Base-by-base conservation (phyloP, 2,888 invertebrate genomes). In the Neoitamus cyanurus region DNA sequence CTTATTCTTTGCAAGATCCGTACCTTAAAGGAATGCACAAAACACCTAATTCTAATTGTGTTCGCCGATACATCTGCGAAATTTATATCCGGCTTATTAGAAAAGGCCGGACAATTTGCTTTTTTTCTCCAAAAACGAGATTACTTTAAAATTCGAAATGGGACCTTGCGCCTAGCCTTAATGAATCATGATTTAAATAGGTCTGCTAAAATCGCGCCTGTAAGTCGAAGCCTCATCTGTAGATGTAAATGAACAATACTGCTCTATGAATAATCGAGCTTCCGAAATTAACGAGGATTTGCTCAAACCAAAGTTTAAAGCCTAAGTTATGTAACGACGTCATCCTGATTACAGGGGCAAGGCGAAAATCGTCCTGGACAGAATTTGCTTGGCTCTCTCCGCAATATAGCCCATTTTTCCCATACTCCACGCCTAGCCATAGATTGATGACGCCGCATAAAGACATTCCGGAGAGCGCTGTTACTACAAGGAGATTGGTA, bases 401-500 rank as follows among this genome's bases (percentile, higher is more conserved):
- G 58, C 20, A 20, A 30, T 70, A 69, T 25, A 30, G 30, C 31
- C 20, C 31, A 73, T 73, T 36, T 73, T 73, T 36, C 73, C 25
- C 36, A 31, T 20, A 20, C 36, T n/a, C 3, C 9, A 6, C 4
- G n/a, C 31, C 73, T 73, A 31, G 73, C 20, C 36, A 36, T 73
- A 15, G 73, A 73, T 73, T 73, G 73, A 73, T 73, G 73, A 36
- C 31, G 36, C 36, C 73, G 73, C 34, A 73, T 73, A 73, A 34
- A 73, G 36, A 73, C 31, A 73, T 73, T 34, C 73, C 36, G 36
- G 36, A 13, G 6, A 30, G 73, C 4, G 36, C 73, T 73, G 36
- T 73, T 73, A 73, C 11, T 73, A 34, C 73, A 34, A 73, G 73
- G n/a, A 73, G 34, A 73, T 73, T 73, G 73, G 36, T 36, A 73